Conservation (phyloP, 2,888 invertebrate species). For the Zeuzera pyrina region DNA sequence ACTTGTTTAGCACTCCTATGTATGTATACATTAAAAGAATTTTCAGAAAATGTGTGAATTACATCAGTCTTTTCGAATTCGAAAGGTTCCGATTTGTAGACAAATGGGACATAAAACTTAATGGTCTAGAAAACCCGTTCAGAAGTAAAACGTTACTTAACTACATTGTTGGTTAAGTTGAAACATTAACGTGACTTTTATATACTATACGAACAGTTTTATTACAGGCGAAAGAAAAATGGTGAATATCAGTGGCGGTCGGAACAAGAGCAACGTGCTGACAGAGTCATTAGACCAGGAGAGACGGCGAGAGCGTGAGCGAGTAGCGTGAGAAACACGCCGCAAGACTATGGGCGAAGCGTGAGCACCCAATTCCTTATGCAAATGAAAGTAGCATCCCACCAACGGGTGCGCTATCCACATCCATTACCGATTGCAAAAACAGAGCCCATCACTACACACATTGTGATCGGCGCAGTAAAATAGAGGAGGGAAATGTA, state of each 20-base stretch:
- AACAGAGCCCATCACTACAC: constrained; percentile 43
- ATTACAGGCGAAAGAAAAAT: constrained; percentile 14
- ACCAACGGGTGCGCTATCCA: constrained; percentile 23
- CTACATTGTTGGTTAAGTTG: too few relatives aligned
- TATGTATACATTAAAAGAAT: constrained; percentile 22
- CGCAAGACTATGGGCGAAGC: constrained; percentile 46
- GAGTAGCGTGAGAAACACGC: constrained; percentile 62
- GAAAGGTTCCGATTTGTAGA: too few relatives aligned
- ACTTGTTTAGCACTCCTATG: neutral
- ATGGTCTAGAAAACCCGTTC: too few relatives aligned
- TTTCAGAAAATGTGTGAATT: constrained; percentile 24
- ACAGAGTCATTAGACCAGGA: constrained; percentile 34
- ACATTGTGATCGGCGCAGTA: too few relatives aligned
- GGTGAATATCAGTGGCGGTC: constrained; percentile 9
- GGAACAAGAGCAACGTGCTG: constrained; percentile 16
- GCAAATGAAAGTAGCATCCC: constrained; percentile 48
- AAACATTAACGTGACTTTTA: too few relatives aligned
- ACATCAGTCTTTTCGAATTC: constrained; percentile 3
- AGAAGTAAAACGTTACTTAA: too few relatives aligned
- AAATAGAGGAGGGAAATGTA: too few relatives aligned
- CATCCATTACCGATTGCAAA: constrained; percentile 41
- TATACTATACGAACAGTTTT: too few relatives aligned
- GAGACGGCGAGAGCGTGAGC: constrained; percentile 27
- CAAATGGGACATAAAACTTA: too few relatives aligned
- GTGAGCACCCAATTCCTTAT: constrained; percentile 68